Evolutionary conservation across 2,113 vertebrate species (phyloP), one percentile per base, ranked within the genome.

Genomic region (Onychostoma macrolepis): DNA sequence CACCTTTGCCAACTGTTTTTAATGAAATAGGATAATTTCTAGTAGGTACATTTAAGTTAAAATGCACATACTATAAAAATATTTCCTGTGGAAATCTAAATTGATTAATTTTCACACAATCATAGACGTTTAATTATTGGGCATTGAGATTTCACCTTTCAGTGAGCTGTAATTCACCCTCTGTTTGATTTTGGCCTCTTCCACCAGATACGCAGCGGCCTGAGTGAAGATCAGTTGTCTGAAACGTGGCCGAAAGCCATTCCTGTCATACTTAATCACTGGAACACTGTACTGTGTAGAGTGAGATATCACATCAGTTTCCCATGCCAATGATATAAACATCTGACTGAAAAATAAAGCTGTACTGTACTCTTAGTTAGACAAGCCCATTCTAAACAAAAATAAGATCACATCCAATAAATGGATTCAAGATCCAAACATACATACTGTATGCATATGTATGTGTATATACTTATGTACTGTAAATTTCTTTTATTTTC

Each of bases 181-280:
- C 94, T 99, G 97, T 90, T 99, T 99, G 95, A 98, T 92, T 93
- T 96, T 99, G 91, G 95, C 93, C 83, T 95, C 92, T 33, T 98
- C 97, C 45, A 96, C 95, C 89, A 99, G 90, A 0, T 97, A 98
- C 0, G 94, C 95, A 0, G 97, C 95, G 10, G 93, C 90, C 80
- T 95, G 95, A 28, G 97, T 98, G 72, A 99, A 94, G 72, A 99
- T 86, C 2, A 99, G 96, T 33, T 97, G 96, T 75, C 98, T 89
- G 6, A 93, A 94, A 4, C 96, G 94, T 0, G 96, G 94, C 83
- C 96, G 96, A 93, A 98, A 99, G 2, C 97, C 97, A 0, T 97
- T 98, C 88, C 97, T 94, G 94, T 99, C 97, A 0, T 97, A 99
- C 87, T 99, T 99, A 77, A 96, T 92, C 91, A 97, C 97, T 0